Base-by-base conservation (phyloP, 2,888 invertebrate genomes). In the Ametastegia equiseti region DNA sequence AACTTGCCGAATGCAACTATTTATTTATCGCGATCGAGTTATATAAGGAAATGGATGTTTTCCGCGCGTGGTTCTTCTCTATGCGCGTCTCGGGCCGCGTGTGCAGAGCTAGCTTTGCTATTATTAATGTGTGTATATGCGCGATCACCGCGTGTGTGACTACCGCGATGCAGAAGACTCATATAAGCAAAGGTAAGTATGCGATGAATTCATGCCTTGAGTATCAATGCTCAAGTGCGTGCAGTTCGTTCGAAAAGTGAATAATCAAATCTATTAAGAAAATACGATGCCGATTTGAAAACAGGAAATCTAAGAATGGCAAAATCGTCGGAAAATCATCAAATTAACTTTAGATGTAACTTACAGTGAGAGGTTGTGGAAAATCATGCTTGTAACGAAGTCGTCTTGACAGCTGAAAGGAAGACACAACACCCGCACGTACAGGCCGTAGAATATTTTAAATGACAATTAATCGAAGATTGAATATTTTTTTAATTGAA, bases 341-440 rank as follows among this genome's bases (percentile, higher is more conserved):
- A 11, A 7, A 42, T 75, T 13, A 19, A 57, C 23, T 60, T 60
- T 9, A 6, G 27, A 19, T 47, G 9, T 2, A 63, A 78, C 78
- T 78, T 42, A 78, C 78, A 60, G 78, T 78, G 78, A 78, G 33
- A 78, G 27, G 33, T 78, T 39, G n/a, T 63, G 42, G 60, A 78
- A 57, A 63, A 78, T 63, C 78, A 78, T 78, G 57, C 60, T 78
- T 78, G 45, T n/a, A 47, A 75, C 54, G 54, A 75, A 54, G 47
- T 54, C n/a, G 36, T 54, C 50, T 75, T 54, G 60, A 78, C 39
- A 60, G 78, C 7, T 60, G 60, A 36, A 60, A 60, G 15, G 9
- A 75, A 36, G n/a, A n/a, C 54, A 75, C 50, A 33, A 36, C 54
- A 75, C 75, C 5, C 54, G 50, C 27, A 73, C 47, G 23, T 23